A percentile compares a stretch with the other conserved stretches of the same genome.
These are phyloP conservation scores for Alligator mississippiensis DNA, from an alignment of 2,113 vertebrate species.

Conservation along the genomic window DNA sequence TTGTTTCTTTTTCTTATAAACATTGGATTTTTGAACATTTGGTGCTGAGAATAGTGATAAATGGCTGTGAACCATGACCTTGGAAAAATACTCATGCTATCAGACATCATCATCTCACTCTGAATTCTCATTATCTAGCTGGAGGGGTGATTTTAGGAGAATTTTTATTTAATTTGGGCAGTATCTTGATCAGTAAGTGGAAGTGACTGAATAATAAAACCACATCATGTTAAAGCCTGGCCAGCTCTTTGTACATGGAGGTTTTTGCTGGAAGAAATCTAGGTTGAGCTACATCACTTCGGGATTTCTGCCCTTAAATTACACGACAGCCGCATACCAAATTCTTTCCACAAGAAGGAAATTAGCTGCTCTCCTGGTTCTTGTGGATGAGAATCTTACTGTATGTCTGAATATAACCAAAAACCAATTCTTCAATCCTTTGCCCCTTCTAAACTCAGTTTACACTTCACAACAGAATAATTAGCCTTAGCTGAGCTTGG, in stretches of 20 bases:
- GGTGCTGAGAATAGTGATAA: background rate
- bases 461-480: background rate
- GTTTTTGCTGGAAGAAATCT: background rate
- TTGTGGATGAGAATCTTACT: background rate
- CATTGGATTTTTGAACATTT: background rate
- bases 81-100: too few relatives aligned
- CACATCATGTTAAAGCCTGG: background rate
- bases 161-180: background rate
- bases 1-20: background rate
- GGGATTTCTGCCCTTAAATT: background rate
- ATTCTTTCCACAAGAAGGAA: background rate
- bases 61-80: too few relatives aligned
- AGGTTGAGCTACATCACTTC: background rate
- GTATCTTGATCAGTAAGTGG: background rate
- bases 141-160: background rate
- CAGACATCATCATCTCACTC: background rate
- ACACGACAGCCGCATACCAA: accelerated
- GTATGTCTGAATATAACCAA: background rate
- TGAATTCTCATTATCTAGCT: background rate
- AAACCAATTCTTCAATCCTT: background rate
- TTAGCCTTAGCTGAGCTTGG: background rate
- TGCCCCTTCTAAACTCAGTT: background rate
- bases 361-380: background rate
- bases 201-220: background rate
- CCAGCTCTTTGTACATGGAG: background rate